Percentiles rank a stretch among this genome's conserved stretches.
Evolutionary conservation across 2,888 invertebrate genomes (phyloP).

Genomic region (Megalurothrips usitatus): DNA sequence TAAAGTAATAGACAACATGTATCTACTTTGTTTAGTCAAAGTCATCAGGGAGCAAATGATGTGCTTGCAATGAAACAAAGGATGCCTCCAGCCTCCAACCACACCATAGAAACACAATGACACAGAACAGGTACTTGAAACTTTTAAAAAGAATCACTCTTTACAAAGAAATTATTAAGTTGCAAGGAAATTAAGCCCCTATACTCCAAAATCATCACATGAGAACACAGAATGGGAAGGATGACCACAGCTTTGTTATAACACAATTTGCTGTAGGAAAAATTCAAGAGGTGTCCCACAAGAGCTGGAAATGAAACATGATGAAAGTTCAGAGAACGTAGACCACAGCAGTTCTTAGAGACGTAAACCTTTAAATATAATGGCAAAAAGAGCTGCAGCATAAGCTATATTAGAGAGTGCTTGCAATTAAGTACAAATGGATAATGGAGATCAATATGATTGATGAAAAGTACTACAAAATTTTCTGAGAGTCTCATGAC

Average conservation of each 20-base stretch:
- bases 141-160: background rate
- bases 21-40: background rate
- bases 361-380: background rate
- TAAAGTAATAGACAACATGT: too few species aligned
- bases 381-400: background rate
- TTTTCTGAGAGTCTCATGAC: background rate
- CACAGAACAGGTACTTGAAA: conserved; percentile 19
- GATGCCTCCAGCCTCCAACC: background rate
- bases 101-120: background rate
- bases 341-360: background rate
- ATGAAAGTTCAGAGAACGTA: background rate
- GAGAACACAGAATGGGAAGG: background rate
- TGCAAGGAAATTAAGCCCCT: background rate
- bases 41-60: background rate
- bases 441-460: conserved; percentile 15
- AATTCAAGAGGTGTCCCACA: too few species aligned
- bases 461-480: background rate
- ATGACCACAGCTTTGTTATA: background rate
- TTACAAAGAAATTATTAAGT: background rate
- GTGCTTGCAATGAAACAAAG: background rate
- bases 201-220: conserved; percentile 9
- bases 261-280: too few species aligned
- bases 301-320: too few species aligned
- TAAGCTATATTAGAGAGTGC: background rate
- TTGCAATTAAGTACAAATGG: background rate